Percentiles rank a stretch among this genome's conserved stretches.
Conservation (phyloP, 1,140 invertebrate genomes). For the Brachionus sp. region DNA sequence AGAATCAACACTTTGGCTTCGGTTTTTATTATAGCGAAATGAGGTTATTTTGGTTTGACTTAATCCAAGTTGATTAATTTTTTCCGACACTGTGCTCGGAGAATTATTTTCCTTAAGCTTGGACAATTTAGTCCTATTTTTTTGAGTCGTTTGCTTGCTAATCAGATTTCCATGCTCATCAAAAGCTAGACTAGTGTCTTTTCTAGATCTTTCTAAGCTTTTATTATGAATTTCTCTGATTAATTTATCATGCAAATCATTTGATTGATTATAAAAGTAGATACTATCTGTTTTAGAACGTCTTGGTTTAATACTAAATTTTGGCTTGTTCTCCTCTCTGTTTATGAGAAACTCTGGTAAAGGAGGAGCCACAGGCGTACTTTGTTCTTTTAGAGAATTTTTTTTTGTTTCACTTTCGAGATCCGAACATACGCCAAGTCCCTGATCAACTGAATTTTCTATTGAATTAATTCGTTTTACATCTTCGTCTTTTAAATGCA, state of each 20-base stretch:
- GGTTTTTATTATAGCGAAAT: slow-evolving; percentile 3
- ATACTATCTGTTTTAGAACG: slow-evolving; percentile 26
- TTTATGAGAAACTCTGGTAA: slow-evolving; percentile 35
- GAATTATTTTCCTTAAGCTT: background rate
- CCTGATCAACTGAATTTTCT: slow-evolving; percentile 20
- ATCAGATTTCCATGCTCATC: slow-evolving; percentile 45
- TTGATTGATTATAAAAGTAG: background rate
- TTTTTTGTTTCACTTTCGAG: background rate
- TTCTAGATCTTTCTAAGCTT: slow-evolving; percentile 40
- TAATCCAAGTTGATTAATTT: slow-evolving; percentile 4
- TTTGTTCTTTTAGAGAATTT: background rate
- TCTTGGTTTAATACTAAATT: slow-evolving; percentile 40
- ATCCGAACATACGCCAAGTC: background rate
- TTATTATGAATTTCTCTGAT: slow-evolving; percentile 43
- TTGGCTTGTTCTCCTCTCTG: background rate
- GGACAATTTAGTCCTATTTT: background rate
- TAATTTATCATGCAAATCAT: slow-evolving; percentile 39
- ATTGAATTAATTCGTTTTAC: background rate
- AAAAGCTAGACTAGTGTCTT: background rate
- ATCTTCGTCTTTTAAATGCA: background rate
- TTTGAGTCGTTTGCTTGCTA: background rate
- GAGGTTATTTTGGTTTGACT: background rate
- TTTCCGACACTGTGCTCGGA: background rate
- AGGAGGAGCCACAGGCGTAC: slow-evolving; percentile 17
- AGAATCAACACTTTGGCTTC: background rate